These are phyloP conservation scores for Xestia sexstrigata DNA, from an alignment of 2,888 invertebrate species.

Conservation along the genomic window DNA sequence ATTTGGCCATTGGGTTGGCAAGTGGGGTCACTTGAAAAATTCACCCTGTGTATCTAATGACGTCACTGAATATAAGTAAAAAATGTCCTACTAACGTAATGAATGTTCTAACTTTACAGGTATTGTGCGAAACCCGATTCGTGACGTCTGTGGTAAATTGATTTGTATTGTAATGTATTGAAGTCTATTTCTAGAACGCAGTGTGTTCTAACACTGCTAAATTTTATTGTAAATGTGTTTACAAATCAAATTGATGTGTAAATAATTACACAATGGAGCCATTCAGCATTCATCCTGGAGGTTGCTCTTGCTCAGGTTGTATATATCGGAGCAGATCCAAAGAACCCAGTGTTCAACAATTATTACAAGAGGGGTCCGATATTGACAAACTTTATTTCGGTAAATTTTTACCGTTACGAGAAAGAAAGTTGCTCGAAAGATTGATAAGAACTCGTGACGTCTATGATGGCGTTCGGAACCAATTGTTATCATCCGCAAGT, in stretches of 20 bases:
- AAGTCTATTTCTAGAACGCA: slow-evolving; percentile 40
- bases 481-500: slow-evolving; percentile 70
- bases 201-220: slow-evolving; percentile 42
- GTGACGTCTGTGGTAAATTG: slow-evolving; percentile 45
- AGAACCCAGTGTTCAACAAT: slow-evolving; percentile 49
- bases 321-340: slow-evolving; percentile 62
- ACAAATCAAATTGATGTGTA: slow-evolving; percentile 18
- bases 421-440: slow-evolving; percentile 75
- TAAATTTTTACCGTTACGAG: slow-evolving; percentile 74
- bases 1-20: background rate
- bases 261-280: slow-evolving; percentile 50
- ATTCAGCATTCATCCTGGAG: slow-evolving; percentile 35
- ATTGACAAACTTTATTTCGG: slow-evolving; percentile 73
- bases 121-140: slow-evolving; percentile 34
- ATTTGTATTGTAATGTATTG: slow-evolving; percentile 36
- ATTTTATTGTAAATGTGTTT: slow-evolving; percentile 32
- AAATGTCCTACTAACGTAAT: background rate
- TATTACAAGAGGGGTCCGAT: slow-evolving; percentile 62
- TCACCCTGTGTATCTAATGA: background rate
- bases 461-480: slow-evolving; percentile 75
- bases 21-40: background rate
- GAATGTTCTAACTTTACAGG: slow-evolving; percentile 44
- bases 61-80: background rate
- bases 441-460: slow-evolving; percentile 75
- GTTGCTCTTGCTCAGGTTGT: slow-evolving; percentile 72